Percentiles rank a stretch among this genome's conserved stretches.
phyloP scores from a whole-genome alignment of 2,797 vertebrate genomes.

The Kryptolebias ocellatus region DNA sequence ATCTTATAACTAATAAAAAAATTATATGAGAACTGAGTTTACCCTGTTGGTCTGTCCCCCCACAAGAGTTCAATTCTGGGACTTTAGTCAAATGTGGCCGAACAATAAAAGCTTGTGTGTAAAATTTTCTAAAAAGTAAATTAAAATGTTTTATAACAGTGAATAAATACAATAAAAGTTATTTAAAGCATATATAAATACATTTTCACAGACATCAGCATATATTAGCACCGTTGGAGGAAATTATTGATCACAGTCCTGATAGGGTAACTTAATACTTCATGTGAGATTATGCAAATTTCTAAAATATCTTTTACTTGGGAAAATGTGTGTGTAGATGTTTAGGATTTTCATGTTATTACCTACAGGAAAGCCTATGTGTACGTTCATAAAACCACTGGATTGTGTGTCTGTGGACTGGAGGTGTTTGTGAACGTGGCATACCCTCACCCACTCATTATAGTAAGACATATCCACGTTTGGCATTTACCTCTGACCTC shows the following conservation, averaged over 20 bases:
- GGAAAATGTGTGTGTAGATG: conserved; percentile 19
- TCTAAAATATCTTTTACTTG: conserved; percentile 23
- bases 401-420: conserved; percentile 5
- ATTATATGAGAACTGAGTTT: too few relatives aligned
- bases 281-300: conserved; percentile 12
- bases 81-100: too few relatives aligned
- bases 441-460: conserved; percentile 69
- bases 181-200: too few relatives aligned
- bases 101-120: too few relatives aligned
- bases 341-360: conserved; percentile 49
- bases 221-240: conserved; percentile 45
- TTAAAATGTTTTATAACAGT: too few relatives aligned
- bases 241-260: conserved; percentile 58
- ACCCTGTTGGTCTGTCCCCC: too few relatives aligned
- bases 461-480: conserved; percentile 60
- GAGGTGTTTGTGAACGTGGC: conserved; percentile 44
- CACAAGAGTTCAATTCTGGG: too few relatives aligned
- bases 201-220: conserved; percentile 36
- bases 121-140: too few relatives aligned
- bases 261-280: conserved; percentile 39
- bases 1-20: too few relatives aligned
- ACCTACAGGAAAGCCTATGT: conserved; percentile 13
- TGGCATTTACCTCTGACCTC: conserved; percentile 81
- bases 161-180: too few relatives aligned
- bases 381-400: background rate